phyloP scores from a whole-genome alignment of 2,888 invertebrate species.

The Lydus trimaculatus region DNA sequence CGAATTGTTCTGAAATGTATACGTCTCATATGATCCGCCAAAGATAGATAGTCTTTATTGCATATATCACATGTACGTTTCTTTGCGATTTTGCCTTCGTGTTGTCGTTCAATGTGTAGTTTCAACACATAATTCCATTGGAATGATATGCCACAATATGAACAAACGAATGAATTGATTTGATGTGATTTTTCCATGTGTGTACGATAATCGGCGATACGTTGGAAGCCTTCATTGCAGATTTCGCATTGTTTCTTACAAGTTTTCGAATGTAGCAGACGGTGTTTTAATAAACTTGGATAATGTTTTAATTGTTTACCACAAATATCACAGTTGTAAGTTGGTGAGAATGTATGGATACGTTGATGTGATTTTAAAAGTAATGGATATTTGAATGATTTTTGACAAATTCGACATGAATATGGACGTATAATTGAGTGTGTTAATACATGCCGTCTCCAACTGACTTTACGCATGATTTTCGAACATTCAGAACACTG shows the following conservation, averaged over 20 bases:
- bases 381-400: background rate
- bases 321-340: background rate
- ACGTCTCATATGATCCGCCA: background rate
- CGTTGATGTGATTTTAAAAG: background rate
- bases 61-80: conserved; percentile 36
- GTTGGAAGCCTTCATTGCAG: background rate
- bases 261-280: background rate
- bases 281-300: background rate
- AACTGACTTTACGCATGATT: background rate
- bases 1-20: conserved; percentile 8
- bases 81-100: conserved; percentile 44
- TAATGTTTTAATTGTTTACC: background rate
- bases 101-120: conserved; percentile 42
- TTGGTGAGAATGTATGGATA: background rate
- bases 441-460: background rate
- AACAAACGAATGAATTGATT: conserved; percentile 39
- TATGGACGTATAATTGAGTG: background rate
- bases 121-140: conserved; percentile 40
- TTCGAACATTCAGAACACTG: background rate
- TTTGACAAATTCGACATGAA: background rate
- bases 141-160: conserved; percentile 46
- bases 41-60: conserved; percentile 48
- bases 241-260: background rate
- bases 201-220: background rate
- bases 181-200: conserved; percentile 6